Base-by-base conservation (phyloP, 2,888 invertebrate species). In the Pteria penguin region DNA sequence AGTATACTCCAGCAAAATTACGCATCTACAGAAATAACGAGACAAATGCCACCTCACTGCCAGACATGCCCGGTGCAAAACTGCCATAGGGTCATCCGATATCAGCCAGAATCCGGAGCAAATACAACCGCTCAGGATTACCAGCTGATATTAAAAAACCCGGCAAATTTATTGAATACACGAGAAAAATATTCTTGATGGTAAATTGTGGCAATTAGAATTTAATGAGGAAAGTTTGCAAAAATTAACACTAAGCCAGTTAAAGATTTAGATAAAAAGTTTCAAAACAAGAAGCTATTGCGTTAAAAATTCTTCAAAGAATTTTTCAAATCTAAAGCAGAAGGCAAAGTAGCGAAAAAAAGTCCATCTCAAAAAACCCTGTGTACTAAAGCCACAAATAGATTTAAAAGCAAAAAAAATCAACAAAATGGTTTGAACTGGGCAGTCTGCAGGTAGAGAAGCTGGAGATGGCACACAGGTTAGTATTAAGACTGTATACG, bases 111-210 rank as follows among this genome's bases (percentile, higher is more conserved):
- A 88, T 85, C 88, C 91, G 87, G 91, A 90, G 90, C 76, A 45
- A 61, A 33, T 36, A 24, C 57, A 31, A 45, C 61, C 68, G 66
- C 92, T 92, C 93, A 93, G 91, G 97, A 97, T 97, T 98, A 97
- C 97, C 97, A 97, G 97, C 97, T 98, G 97, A 98, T 98, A 98
- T 97, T 97, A 96, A 94, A 94, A 94, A 94, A 88, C 88, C 89
- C 88, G 92, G 91, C 89, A 76, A 58, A 45, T 36, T 54, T 45
- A 14, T 8, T 14, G 45, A 45, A 18, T 14, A 14, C 8, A 18
- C 18, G 18, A 45, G 45, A 45, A 45, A 45, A 45, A 45, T 14
- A 14, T 45, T 45, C 45, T 45, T 45, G 45, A 14, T 14, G 18
- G 45, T 45, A 14, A 45, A 45, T 45, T 45, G 52, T 60, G 61